phyloP scores from a whole-genome alignment of 2,797 vertebrate species.

The Labeo calbasu region DNA sequence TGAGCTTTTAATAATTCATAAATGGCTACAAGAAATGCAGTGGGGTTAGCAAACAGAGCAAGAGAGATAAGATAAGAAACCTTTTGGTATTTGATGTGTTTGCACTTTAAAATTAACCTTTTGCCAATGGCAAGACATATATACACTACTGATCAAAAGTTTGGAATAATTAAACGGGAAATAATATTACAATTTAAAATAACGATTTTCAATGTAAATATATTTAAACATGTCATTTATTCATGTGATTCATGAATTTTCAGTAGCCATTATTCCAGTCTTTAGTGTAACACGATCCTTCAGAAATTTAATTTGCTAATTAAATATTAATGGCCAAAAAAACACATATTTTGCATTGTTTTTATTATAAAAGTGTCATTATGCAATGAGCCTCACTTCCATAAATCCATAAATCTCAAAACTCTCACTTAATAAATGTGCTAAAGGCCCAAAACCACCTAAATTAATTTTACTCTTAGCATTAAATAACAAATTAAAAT shows the following conservation, averaged over 20 bases:
- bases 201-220: background rate
- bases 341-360: background rate
- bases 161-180: background rate
- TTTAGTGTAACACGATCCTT: background rate
- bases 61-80: slow-evolving; percentile 16
- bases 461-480: background rate
- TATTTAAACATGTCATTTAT: background rate
- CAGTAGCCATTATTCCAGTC: background rate
- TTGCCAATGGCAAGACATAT: background rate
- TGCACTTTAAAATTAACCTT: background rate
- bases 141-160: background rate
- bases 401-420: background rate
- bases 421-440: background rate
- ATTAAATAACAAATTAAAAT: background rate
- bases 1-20: slow-evolving; percentile 64
- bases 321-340: background rate
- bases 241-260: background rate
- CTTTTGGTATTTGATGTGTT: slow-evolving; percentile 4
- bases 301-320: background rate
- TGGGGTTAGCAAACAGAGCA: slow-evolving; percentile 1
- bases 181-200: background rate
- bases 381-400: background rate
- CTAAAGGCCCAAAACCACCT: background rate
- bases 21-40: slow-evolving; percentile 19
- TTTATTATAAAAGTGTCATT: background rate